Conservation (phyloP, 1,140 invertebrate species). For the Euwallacea similis region DNA sequence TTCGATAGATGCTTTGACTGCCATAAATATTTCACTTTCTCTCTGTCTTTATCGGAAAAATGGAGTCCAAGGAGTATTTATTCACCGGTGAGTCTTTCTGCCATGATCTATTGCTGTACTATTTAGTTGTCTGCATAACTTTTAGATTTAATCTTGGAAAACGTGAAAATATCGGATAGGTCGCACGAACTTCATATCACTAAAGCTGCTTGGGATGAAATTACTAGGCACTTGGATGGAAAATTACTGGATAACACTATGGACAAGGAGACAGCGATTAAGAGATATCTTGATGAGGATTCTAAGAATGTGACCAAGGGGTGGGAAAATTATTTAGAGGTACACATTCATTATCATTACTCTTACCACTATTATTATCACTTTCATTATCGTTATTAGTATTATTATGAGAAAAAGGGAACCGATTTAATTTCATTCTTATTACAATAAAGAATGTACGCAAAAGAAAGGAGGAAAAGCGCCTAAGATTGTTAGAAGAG, state of each 20-base stretch:
- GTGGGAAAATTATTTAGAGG: constrained; percentile 47
- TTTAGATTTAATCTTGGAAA: constrained; percentile 42
- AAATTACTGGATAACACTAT: constrained; percentile 41
- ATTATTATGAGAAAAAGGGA: too few species aligned
- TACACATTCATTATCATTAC: background rate
- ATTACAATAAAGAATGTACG: constrained; percentile 41
- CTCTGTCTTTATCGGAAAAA: constrained; percentile 3
- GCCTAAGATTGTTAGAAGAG: constrained; percentile 33
- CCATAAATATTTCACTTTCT: too few species aligned
- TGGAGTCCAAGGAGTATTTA: constrained; percentile 46
- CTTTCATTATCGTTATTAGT: too few species aligned
- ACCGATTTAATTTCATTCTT: background rate
- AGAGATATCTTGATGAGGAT: constrained; percentile 42
- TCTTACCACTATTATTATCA: too few species aligned
- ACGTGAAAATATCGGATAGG: constrained; percentile 45
- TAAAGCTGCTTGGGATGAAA: constrained; percentile 39
- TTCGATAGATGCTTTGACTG: too few species aligned
- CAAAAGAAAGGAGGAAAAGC: constrained; percentile 44
- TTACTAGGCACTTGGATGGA: constrained; percentile 44
- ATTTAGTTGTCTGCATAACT: background rate
- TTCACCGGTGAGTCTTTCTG: constrained; percentile 31
- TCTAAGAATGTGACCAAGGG: constrained; percentile 45
- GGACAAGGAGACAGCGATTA: constrained; percentile 41
- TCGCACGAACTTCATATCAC: constrained; percentile 43
- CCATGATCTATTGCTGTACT: background rate